Conservation (phyloP, 2,113 vertebrate genomes). For the Tapirus terrestris region DNA sequence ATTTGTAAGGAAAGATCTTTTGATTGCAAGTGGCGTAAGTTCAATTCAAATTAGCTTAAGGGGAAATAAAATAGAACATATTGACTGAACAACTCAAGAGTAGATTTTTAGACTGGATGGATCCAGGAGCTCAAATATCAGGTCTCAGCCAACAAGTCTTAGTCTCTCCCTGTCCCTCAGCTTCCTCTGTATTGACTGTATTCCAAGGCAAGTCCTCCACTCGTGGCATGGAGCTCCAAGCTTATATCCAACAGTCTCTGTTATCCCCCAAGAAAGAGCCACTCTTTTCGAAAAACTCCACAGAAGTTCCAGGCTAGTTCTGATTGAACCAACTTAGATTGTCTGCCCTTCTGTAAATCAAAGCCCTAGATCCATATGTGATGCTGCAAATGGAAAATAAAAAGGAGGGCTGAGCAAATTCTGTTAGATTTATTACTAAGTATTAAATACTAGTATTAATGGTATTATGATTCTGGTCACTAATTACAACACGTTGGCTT, state of each 20-base stretch:
- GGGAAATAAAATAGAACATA: neutral
- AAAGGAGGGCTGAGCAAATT: neutral
- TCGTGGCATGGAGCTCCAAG: neutral
- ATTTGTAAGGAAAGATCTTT: neutral
- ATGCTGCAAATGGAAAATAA: neutral
- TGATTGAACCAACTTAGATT: neutral
- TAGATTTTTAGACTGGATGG: neutral
- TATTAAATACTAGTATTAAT: neutral
- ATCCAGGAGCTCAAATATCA: neutral
- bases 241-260: neutral
- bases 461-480: neutral
- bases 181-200: neutral
- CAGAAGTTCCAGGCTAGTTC: neutral
- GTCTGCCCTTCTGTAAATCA: neutral
- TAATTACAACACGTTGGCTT: neutral
- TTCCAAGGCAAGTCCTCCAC: neutral
- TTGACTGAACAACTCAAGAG: neutral
- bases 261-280: neutral
- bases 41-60: conserved; percentile 17
- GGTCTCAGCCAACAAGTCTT: neutral
- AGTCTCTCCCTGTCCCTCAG: neutral
- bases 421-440: neutral
- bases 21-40: neutral
- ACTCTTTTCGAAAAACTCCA: neutral
- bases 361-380: neutral